These are phyloP conservation scores for Pomacea canaliculata DNA, from an alignment of 2,888 invertebrate genomes.

Conservation along the genomic window DNA sequence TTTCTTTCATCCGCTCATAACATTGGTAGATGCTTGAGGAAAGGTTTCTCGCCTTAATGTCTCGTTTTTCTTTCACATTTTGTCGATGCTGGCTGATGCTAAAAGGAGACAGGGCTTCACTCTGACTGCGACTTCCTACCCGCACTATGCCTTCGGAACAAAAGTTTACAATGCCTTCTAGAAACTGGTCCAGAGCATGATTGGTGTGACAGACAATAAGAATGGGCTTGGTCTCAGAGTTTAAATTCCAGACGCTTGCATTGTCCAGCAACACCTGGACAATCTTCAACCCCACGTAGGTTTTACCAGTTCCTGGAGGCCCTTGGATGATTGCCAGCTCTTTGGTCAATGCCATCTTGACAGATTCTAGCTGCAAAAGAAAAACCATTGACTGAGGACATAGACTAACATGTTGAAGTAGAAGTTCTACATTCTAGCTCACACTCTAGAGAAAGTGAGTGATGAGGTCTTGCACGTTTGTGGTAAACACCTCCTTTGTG, in stretches of 20 bases:
- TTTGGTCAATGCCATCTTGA: slow-evolving; percentile 59
- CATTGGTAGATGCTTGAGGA: background rate
- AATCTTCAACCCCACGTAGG: slow-evolving; percentile 83
- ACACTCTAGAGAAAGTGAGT: no score
- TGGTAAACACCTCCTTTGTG: background rate
- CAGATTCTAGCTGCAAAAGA: slow-evolving; percentile 44
- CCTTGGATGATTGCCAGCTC: slow-evolving; percentile 71
- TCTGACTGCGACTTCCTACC: slow-evolving; percentile 60
- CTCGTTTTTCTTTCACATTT: slow-evolving; percentile 8
- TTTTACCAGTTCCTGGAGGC: slow-evolving; percentile 90
- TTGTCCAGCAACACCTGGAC: slow-evolving; percentile 77
- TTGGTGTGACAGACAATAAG: slow-evolving; percentile 66
- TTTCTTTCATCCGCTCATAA: background rate
- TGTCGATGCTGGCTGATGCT: slow-evolving; percentile 31
- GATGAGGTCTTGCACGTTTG: background rate
- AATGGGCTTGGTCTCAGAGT: slow-evolving; percentile 44
- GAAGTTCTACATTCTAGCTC: background rate
- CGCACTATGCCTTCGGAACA: slow-evolving; percentile 50
- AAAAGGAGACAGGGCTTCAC: slow-evolving; percentile 40
- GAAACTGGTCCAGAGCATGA: slow-evolving; percentile 67
- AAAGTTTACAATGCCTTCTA: slow-evolving; percentile 58
- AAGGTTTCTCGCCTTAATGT: background rate
- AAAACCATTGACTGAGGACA: background rate
- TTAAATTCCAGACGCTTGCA: slow-evolving; percentile 64
- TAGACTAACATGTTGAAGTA: background rate